A percentile compares a stretch with the other conserved stretches of the same genome.
Evolutionary conservation across 2,888 invertebrate genomes (phyloP).

Genomic region (Acronicta leporina): DNA sequence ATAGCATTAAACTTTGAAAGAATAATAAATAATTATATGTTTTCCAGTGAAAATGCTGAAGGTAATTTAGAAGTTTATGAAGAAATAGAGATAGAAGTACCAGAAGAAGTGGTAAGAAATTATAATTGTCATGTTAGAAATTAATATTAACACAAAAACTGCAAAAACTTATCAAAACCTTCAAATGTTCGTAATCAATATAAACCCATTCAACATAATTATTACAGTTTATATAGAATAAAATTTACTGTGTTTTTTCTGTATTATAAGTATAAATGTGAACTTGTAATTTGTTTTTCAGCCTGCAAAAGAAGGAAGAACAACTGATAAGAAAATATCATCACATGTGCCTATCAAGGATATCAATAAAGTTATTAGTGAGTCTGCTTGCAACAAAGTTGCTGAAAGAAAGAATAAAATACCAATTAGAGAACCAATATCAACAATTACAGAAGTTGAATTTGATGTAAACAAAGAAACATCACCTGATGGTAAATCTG

Average conservation of each 20-base stretch:
- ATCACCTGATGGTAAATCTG: conserved; percentile 68
- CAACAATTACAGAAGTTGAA: conserved; percentile 57
- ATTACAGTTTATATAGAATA: too few species aligned
- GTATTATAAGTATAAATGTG: too few species aligned
- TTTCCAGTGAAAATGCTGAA: conserved; percentile 82
- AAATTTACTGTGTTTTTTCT: too few species aligned
- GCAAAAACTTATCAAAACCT: too few species aligned
- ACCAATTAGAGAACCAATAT: conserved; percentile 61
- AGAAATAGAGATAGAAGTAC: conserved; percentile 84
- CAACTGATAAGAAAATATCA: conserved; percentile 63
- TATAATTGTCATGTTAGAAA: background rate
- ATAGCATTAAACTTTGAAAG: too few species aligned
- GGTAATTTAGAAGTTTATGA: conserved; percentile 87
- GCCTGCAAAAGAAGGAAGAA: conserved; percentile 73
- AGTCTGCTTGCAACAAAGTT: conserved; percentile 66
- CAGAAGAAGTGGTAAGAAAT: conserved; percentile 78
- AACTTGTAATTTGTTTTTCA: conserved; percentile 60
- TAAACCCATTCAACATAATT: too few species aligned
- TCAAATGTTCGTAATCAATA: too few species aligned
- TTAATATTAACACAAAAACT: too few species aligned
- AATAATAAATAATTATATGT: conserved; percentile 3
- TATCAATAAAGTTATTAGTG: conserved; percentile 71
- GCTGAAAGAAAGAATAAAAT: conserved; percentile 64
- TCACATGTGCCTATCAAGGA: conserved; percentile 76
- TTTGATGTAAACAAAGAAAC: conserved; percentile 64